A percentile compares a stretch with the other conserved stretches of the same genome.
Conservation (phyloP, 2,797 vertebrate species). For the Dromococcyx pavoninus region DNA sequence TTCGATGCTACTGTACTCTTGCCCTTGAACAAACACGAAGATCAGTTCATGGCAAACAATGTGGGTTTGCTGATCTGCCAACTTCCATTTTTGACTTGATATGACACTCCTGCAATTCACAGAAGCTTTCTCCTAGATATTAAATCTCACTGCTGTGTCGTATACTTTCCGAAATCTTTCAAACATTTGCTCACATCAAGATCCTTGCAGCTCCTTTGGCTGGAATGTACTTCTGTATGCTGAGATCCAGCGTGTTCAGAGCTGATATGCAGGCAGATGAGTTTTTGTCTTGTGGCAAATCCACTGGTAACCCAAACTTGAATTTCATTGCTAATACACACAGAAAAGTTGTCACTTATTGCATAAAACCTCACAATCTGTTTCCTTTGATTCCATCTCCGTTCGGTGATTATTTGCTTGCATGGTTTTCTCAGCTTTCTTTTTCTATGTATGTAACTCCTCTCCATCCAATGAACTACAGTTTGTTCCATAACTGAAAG, state of each 20-base stretch:
- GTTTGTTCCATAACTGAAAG: neutral
- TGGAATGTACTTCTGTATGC: neutral
- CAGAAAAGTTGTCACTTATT: neutral
- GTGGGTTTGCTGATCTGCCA: neutral
- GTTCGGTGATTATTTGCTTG: neutral
- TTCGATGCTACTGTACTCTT: neutral
- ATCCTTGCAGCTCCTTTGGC: neutral
- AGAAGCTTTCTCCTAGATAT: neutral
- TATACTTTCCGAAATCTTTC: neutral
- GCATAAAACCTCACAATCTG: neutral
- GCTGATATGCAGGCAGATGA: neutral
- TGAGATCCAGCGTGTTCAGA: neutral
- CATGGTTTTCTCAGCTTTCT: neutral
- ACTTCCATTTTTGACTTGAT: neutral
- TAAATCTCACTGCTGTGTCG: neutral
- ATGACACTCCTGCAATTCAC: neutral
- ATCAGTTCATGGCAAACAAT: neutral
- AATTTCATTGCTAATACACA: neutral
- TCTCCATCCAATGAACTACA: neutral
- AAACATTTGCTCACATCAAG: neutral
- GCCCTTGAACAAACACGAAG: neutral
- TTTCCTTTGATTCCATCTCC: neutral
- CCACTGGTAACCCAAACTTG: neutral
- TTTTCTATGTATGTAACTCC: neutral
- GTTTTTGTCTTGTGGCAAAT: neutral